These are phyloP conservation scores for Drosophila carrolli DNA, from an alignment of 1,140 invertebrate species.

Conservation along the genomic window DNA sequence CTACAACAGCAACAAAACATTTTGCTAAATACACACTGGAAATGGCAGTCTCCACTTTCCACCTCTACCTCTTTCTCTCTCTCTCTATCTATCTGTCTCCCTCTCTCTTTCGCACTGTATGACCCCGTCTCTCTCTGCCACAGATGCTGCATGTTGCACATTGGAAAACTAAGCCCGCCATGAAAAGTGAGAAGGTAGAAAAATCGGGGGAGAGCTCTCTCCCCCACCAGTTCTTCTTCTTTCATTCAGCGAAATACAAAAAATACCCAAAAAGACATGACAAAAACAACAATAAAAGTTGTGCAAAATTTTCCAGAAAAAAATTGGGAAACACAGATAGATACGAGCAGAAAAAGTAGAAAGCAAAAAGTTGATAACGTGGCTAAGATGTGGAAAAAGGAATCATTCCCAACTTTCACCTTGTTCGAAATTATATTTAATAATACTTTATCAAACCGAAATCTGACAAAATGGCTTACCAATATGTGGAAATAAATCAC, in stretches of 20 bases:
- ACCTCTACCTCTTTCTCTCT: conserved; percentile 10
- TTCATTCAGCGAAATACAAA: conserved; percentile 15
- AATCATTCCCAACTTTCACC: neutral
- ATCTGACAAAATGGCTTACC: conserved; percentile 1
- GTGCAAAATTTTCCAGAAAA: conserved; percentile 9
- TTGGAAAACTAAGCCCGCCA: conserved; percentile 69
- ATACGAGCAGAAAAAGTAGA: conserved; percentile 2
- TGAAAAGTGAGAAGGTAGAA: conserved; percentile 38
- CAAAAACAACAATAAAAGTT: conserved; percentile 13
- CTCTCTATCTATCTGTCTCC: conserved; percentile 2
- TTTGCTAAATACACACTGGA: conserved; percentile 81
- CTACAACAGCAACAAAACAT: conserved; percentile 64
- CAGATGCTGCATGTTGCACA: conserved; percentile 59
- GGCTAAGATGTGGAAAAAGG: neutral
- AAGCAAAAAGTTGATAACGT: neutral
- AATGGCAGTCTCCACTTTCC: conserved; percentile 51
- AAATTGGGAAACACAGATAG: conserved; percentile 6
- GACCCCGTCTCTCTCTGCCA: neutral
- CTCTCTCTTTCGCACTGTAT: neutral
- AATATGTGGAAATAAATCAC: neutral
- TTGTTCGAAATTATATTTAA: neutral
- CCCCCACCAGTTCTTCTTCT: neutral
- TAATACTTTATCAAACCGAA: too few species aligned
- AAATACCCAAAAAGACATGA: conserved; percentile 1
- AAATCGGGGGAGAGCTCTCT: conserved; percentile 13